These are phyloP conservation scores for Artibeus lituratus DNA, from an alignment of 2,797 vertebrate genomes.

Conservation along the genomic window DNA sequence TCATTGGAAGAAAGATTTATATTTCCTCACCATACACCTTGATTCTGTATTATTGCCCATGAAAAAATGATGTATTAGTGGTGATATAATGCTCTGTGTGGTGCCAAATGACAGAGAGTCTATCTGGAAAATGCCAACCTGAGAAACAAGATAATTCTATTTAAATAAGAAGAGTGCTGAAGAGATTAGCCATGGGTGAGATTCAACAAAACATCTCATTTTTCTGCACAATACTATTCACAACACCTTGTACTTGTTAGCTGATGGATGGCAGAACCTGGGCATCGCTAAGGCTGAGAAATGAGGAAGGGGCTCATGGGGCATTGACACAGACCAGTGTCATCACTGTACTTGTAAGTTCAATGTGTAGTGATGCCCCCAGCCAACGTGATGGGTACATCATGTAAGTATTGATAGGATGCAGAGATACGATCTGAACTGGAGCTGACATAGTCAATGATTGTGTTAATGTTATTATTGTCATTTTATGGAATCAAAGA, in stretches of 20 bases:
- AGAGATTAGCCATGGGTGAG: not conserved
- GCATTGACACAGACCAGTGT: accelerated
- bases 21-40: conserved; percentile 21
- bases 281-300: not conserved
- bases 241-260: not conserved
- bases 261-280: not conserved
- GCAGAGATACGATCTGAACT: not conserved
- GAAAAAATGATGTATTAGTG: not conserved
- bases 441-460: not conserved
- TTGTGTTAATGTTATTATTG: not conserved
- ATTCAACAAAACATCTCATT: not conserved
- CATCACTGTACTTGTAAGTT: not conserved
- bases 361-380: not conserved
- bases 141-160: not conserved
- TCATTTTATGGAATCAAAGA: not conserved
- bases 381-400: not conserved
- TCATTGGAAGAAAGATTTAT: conserved; percentile 32
- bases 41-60: conserved; percentile 27
- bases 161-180: not conserved
- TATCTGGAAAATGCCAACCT: not conserved
- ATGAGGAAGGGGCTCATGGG: not conserved
- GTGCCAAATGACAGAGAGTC: not conserved
- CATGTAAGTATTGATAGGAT: not conserved
- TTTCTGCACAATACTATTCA: not conserved
- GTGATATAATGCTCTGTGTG: not conserved